Evolutionary conservation across 2,113 vertebrate genomes (phyloP).

Genomic region (Entomyzon cyanotis): DNA sequence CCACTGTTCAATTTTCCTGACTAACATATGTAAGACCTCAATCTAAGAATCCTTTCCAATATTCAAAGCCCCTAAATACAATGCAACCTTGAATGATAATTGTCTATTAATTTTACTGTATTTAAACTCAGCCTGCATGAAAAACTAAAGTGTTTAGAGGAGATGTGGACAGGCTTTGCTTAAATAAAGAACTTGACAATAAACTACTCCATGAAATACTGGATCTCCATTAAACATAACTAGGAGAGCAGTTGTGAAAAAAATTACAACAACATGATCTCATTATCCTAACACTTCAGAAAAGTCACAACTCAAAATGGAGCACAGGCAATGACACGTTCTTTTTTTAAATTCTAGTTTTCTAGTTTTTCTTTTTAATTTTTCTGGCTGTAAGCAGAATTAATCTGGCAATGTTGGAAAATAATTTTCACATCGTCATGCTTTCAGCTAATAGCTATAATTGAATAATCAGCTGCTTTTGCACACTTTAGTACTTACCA

Average conservation of each 20-base stretch:
- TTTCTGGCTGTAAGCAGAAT: not conserved
- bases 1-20: not conserved
- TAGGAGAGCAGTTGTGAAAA: not conserved
- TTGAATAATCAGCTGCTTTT: not conserved
- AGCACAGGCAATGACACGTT: not conserved
- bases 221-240: not conserved
- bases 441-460: not conserved
- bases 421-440: not conserved
- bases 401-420: not conserved
- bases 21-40: not conserved
- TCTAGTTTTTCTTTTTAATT: not conserved
- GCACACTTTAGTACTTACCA: not conserved
- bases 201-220: not conserved
- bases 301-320: not conserved
- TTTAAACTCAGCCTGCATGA: not conserved
- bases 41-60: not conserved
- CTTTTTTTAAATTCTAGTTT: not conserved
- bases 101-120: not conserved
- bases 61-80: not conserved
- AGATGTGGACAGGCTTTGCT: not conserved
- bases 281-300: not conserved
- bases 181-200: not conserved
- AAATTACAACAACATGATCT: not conserved
- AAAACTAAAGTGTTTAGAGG: not conserved
- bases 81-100: not conserved